Conservation (phyloP, 35 echinoderm and acorn worm genomes). For the Holothuria glaberrima region DNA sequence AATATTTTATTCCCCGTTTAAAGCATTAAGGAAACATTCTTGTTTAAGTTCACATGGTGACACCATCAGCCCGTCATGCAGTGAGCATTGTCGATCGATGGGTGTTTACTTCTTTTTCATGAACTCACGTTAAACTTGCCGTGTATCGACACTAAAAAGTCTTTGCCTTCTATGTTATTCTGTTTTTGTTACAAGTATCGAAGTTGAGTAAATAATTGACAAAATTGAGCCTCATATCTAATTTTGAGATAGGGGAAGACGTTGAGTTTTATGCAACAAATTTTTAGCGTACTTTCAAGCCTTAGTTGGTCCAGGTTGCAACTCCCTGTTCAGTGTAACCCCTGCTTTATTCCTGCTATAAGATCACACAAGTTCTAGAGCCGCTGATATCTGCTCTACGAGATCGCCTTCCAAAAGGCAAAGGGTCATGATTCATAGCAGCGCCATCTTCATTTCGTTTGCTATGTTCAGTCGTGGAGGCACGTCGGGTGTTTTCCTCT, state of each 20-base stretch:
- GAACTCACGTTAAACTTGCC: no score
- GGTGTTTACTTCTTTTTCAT: no score
- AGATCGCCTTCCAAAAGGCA: background rate
- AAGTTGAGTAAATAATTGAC: slow-evolving; percentile 8
- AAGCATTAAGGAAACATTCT: no score
- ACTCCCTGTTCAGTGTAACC: background rate
- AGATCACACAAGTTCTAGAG: slow-evolving; percentile 27
- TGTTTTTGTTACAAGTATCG: no score
- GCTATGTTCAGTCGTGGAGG: background rate
- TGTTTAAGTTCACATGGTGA: no score
- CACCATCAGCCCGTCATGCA: no score
- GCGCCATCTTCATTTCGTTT: background rate
- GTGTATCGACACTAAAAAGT: no score
- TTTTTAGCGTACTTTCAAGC: background rate
- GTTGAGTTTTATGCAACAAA: background rate
- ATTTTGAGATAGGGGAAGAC: background rate
- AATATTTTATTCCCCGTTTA: no score
- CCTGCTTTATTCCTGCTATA: background rate
- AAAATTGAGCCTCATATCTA: background rate
- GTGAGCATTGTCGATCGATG: no score
- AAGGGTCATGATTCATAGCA: background rate
- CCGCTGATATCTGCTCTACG: slow-evolving; percentile 19
- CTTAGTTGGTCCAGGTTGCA: background rate
- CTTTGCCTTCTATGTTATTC: no score
- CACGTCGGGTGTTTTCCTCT: background rate